phyloP scores from a whole-genome alignment of 2,797 vertebrate species.

The Tokudaia tokunoshimensis region DNA sequence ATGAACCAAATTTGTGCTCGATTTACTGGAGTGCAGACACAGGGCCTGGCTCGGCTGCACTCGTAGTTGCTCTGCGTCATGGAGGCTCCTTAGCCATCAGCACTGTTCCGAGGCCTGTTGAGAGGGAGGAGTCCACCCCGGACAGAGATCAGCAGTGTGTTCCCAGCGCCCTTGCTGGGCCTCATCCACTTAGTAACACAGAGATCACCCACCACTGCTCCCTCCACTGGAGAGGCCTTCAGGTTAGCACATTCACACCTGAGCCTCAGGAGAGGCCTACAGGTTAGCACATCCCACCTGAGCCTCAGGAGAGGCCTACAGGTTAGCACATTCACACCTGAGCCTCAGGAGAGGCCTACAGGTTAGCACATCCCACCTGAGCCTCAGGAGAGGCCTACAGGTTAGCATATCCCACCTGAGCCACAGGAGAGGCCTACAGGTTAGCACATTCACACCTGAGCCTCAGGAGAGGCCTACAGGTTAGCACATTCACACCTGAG shows the following conservation, averaged over 20 bases:
- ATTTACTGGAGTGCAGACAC: neutral
- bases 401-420: no score
- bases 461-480: no score
- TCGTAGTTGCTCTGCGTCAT: neutral
- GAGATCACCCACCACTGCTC: neutral
- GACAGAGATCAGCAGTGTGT: neutral
- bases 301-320: no score
- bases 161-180: neutral
- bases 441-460: no score
- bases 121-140: neutral
- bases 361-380: no score
- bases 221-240: neutral
- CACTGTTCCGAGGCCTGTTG: rapidly evolving
- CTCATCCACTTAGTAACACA: neutral
- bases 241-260: neutral
- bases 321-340: no score
- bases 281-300: no score
- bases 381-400: no score
- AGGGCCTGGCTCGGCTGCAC: neutral
- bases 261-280: neutral
- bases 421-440: no score
- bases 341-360: no score
- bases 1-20: neutral
- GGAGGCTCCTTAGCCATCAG: neutral
- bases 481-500: no score